Conservation (phyloP, 2,797 vertebrate species). For the Rhodeus uyekii region DNA sequence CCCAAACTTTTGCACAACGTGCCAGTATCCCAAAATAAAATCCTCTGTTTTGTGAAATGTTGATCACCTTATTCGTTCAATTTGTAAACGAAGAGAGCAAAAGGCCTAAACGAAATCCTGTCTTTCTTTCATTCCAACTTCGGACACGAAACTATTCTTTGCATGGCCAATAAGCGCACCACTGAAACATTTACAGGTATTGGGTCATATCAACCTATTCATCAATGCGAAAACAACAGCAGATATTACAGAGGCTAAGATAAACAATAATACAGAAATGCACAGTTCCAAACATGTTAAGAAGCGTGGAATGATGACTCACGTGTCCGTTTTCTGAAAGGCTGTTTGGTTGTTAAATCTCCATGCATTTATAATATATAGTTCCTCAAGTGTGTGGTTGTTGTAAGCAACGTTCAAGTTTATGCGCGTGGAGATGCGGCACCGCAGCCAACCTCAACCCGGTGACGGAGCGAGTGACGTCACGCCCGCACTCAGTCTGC, state of each 20-base stretch:
- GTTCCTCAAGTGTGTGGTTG: constrained; percentile 67
- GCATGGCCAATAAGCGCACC: too few species aligned
- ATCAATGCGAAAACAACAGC: too few species aligned
- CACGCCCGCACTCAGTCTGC: constrained; percentile 55
- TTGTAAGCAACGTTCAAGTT: constrained; percentile 66
- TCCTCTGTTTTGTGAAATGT: neutral
- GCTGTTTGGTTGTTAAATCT: constrained; percentile 60
- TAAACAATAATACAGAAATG: neutral
- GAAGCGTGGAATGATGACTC: constrained; percentile 57
- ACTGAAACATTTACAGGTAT: neutral
- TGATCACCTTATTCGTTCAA: neutral
- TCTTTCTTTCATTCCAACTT: too few species aligned
- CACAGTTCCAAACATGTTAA: neutral
- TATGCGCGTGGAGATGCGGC: constrained; percentile 61
- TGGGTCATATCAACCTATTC: neutral
- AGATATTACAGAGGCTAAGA: neutral
- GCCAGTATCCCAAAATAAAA: neutral
- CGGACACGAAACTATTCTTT: too few species aligned
- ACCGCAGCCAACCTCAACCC: constrained; percentile 57
- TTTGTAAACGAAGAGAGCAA: too few species aligned
- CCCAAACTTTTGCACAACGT: neutral
- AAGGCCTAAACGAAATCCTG: neutral
- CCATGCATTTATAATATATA: constrained; percentile 75
- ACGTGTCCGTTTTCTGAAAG: constrained; percentile 68
- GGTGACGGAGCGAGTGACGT: constrained; percentile 49